These are phyloP conservation scores for Thera britannica DNA, from an alignment of 2,888 invertebrate genomes.

Conservation along the genomic window DNA sequence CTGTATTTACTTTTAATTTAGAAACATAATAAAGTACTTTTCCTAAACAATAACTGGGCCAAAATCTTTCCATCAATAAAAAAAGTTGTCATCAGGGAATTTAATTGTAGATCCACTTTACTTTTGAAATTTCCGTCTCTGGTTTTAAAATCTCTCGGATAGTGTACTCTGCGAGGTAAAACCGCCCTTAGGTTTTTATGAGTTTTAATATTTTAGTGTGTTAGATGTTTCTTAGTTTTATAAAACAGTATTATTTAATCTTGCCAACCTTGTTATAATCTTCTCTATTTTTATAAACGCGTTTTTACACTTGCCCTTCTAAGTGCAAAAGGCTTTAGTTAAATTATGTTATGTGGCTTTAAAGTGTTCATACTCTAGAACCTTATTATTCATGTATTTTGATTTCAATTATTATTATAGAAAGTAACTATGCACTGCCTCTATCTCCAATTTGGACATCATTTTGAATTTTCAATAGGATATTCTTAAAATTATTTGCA, in stretches of 20 bases:
- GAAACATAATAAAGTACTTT: background rate
- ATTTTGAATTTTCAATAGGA: background rate
- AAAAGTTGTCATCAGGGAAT: background rate
- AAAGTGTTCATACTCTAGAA: background rate
- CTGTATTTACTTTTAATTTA: conserved; percentile 7
- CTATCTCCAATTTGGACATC: background rate
- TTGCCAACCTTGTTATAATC: conserved; percentile 15
- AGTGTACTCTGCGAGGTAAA: no score
- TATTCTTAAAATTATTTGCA: no score
- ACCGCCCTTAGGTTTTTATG: background rate
- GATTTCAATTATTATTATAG: no score
- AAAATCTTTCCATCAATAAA: background rate
- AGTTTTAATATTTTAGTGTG: background rate
- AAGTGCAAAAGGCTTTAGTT: no score
- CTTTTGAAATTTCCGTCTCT: no score
- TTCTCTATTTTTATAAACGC: no score
- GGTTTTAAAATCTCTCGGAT: no score
- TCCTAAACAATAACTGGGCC: background rate
- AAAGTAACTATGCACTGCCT: background rate
- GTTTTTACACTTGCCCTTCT: no score
- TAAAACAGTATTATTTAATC: conserved; percentile 22
- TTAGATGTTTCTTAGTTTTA: conserved; percentile 2
- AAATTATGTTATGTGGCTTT: background rate
- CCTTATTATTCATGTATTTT: background rate
- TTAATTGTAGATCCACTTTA: background rate